Evolutionary conservation across 2,113 vertebrate genomes (phyloP).

Genomic region (Actinemys pallida): DNA sequence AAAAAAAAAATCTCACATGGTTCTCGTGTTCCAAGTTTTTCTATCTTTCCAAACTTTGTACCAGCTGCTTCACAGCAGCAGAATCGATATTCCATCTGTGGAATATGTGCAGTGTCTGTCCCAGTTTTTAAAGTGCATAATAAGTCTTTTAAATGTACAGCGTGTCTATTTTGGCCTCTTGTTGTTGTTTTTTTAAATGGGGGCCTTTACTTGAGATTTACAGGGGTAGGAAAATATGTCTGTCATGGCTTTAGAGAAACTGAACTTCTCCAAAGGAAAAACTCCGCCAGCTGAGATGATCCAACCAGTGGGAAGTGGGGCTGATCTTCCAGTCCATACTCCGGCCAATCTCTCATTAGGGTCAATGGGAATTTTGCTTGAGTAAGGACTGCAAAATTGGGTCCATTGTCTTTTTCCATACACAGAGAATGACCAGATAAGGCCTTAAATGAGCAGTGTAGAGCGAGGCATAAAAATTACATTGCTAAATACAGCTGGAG

Average conservation of each 20-base stretch:
- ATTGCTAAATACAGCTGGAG: background rate
- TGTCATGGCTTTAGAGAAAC: background rate
- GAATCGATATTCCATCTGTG: accelerated
- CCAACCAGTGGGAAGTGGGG: background rate
- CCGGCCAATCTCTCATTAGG: background rate
- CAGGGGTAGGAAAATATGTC: background rate
- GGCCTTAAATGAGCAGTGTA: background rate
- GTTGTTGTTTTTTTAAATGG: background rate
- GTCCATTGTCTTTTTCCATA: background rate
- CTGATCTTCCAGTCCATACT: background rate
- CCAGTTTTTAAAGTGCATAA: background rate
- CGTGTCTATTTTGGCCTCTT: background rate
- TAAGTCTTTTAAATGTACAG: background rate
- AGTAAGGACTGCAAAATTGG: background rate
- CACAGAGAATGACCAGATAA: background rate
- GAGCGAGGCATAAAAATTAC: background rate
- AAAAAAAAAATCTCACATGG: background rate
- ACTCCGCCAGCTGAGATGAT: accelerated
- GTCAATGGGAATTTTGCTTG: background rate
- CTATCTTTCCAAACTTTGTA: background rate
- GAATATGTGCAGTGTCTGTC: background rate
- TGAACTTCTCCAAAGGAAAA: background rate
- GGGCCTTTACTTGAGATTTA: background rate
- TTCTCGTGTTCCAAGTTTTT: background rate
- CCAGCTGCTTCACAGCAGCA: background rate